These are phyloP conservation scores for Bostrychus sinensis DNA, from an alignment of 2,113 vertebrate species.

Conservation along the genomic window DNA sequence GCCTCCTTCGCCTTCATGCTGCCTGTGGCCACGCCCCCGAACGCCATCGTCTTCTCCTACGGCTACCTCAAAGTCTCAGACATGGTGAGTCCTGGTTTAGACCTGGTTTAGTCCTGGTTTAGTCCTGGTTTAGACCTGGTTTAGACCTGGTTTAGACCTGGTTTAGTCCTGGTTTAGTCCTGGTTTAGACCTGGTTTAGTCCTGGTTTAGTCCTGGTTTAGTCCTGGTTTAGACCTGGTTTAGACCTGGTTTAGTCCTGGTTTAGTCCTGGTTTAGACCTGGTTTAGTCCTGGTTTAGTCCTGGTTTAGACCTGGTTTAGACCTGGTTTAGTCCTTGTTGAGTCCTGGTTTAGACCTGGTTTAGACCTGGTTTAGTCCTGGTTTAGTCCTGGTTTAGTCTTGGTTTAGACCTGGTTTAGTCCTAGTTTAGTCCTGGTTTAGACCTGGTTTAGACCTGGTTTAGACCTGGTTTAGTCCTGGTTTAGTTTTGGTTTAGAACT, in stretches of 20 bases:
- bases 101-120: slow-evolving; percentile 27
- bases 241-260: slow-evolving; percentile 37
- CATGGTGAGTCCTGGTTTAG: slow-evolving; percentile 84
- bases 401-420: slow-evolving; percentile 59
- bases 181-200: slow-evolving; percentile 21
- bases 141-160: slow-evolving; percentile 24
- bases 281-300: slow-evolving; percentile 24
- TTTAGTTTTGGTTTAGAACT: slow-evolving; percentile 30
- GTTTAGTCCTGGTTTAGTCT: slow-evolving; percentile 29
- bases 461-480: slow-evolving; percentile 88
- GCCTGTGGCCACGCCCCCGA: slow-evolving; percentile 93
- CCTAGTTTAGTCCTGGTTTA: slow-evolving; percentile 83
- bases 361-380: slow-evolving; percentile 89
- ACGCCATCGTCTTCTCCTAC: slow-evolving; percentile 91
- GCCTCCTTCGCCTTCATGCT: slow-evolving; percentile 97
- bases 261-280: slow-evolving; percentile 26
- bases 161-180: slow-evolving; percentile 24
- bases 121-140: slow-evolving; percentile 24
- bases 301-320: slow-evolving; percentile 26
- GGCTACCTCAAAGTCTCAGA: slow-evolving; percentile 89
- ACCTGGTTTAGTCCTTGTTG: slow-evolving; percentile 80
- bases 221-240: slow-evolving; percentile 89
- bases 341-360: slow-evolving; percentile 24
- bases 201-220: accelerated
- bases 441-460: too few species aligned